Conservation (phyloP, 2,113 vertebrate genomes). For the Cygnus buccinator region DNA sequence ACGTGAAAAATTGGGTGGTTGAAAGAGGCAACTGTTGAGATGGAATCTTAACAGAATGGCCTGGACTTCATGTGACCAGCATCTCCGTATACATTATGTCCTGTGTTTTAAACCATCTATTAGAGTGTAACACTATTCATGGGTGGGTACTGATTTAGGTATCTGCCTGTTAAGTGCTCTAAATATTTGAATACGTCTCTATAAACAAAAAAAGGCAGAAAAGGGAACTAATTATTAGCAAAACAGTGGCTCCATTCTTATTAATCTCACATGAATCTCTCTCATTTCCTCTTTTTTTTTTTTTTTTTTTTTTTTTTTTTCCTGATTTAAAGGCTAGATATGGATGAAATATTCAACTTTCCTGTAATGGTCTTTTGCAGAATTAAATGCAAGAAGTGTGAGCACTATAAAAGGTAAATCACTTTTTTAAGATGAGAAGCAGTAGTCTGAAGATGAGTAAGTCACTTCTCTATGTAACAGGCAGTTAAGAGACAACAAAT, state of each 20-base stretch:
- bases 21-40: conserved; percentile 44
- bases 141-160: conserved; percentile 24
- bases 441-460: conserved; percentile 65
- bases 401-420: conserved; percentile 24
- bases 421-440: conserved; percentile 51
- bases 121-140: neutral
- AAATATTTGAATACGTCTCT: conserved; percentile 23
- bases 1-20: conserved; percentile 46
- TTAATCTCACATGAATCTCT: conserved; percentile 6
- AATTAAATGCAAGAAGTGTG: conserved; percentile 41
- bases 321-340: conserved; percentile 17
- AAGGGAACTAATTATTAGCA: conserved; percentile 1
- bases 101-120: neutral
- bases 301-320: neutral
- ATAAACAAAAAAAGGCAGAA: conserved; percentile 20
- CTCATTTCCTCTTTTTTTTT: neutral
- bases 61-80: neutral
- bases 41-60: conserved; percentile 37
- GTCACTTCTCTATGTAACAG: conserved; percentile 65
- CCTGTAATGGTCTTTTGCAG: conserved; percentile 20
- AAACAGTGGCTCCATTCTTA: conserved; percentile 29
- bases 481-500: conserved; percentile 49
- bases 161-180: neutral
- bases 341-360: conserved; percentile 16
- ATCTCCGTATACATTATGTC: neutral